These are phyloP conservation scores for Acestrorhynchus altus DNA, from an alignment of 2,797 vertebrate genomes.

Conservation along the genomic window DNA sequence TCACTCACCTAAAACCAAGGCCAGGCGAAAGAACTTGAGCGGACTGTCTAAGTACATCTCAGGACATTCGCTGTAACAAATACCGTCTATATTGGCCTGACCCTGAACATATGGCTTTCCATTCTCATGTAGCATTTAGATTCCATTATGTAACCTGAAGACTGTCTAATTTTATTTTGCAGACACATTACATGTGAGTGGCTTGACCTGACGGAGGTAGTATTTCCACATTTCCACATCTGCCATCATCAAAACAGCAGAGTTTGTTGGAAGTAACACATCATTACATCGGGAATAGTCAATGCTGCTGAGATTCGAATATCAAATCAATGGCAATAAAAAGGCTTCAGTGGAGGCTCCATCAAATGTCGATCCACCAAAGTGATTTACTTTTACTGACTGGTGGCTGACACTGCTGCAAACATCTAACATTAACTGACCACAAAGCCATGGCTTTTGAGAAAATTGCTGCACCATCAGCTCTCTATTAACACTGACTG, in stretches of 20 bases:
- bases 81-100: not conserved
- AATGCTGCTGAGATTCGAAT: not conserved
- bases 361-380: not conserved
- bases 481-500: not conserved
- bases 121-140: not conserved
- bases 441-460: not conserved
- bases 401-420: not conserved
- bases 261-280: too few relatives aligned
- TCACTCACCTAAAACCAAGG: conserved; percentile 66
- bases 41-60: not conserved
- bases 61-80: not conserved
- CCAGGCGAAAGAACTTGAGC: conserved; percentile 21
- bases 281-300: too few relatives aligned
- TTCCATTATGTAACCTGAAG: not conserved
- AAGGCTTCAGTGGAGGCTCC: not conserved
- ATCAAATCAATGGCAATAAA: not conserved
- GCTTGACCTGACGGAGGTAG: not conserved
- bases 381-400: too few relatives aligned
- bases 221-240: not conserved
- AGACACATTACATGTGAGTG: not conserved
- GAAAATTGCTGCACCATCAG: not conserved
- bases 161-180: not conserved
- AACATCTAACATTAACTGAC: not conserved
- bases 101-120: not conserved
- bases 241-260: not conserved